A percentile compares a stretch with the other conserved stretches of the same genome.
phyloP scores from a whole-genome alignment of 2,113 vertebrate species.

The Paratilapia polleni region DNA sequence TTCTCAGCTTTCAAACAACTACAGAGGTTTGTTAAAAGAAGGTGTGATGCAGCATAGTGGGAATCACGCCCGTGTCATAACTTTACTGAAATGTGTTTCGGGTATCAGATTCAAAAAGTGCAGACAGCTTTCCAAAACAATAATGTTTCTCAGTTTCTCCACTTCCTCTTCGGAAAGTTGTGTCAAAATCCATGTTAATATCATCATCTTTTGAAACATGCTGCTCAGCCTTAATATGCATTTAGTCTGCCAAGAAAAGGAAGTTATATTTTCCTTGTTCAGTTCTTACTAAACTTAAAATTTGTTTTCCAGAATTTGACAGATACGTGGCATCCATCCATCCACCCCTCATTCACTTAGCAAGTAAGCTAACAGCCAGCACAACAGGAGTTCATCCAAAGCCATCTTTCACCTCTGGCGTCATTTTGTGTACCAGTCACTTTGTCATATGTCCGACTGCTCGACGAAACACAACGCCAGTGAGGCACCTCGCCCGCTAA shows the following conservation, averaged over 20 bases:
- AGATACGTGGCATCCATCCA: background rate
- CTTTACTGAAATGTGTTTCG: too few relatives aligned
- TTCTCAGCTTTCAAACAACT: background rate
- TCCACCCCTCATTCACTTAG: background rate
- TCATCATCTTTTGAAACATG: background rate
- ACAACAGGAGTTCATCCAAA: background rate
- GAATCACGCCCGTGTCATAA: too few relatives aligned
- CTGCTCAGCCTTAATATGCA: background rate
- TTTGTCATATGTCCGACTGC: background rate
- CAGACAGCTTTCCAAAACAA: too few relatives aligned
- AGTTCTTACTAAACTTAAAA: background rate
- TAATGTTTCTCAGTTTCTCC: background rate
- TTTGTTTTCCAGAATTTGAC: background rate
- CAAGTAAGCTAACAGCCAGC: background rate
- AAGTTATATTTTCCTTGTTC: background rate
- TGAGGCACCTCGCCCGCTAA: background rate
- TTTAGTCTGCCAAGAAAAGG: background rate
- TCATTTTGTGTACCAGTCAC: background rate
- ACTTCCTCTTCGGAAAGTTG: background rate
- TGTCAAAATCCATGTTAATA: background rate
- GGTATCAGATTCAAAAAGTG: too few relatives aligned
- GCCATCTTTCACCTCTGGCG: background rate
- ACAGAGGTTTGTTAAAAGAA: background rate
- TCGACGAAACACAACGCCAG: background rate
- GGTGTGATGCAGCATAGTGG: background rate